Evolutionary conservation across 2,888 invertebrate species (phyloP), one percentile per base, ranked within the genome.

Genomic region (Xestobium rufovillosum): DNA sequence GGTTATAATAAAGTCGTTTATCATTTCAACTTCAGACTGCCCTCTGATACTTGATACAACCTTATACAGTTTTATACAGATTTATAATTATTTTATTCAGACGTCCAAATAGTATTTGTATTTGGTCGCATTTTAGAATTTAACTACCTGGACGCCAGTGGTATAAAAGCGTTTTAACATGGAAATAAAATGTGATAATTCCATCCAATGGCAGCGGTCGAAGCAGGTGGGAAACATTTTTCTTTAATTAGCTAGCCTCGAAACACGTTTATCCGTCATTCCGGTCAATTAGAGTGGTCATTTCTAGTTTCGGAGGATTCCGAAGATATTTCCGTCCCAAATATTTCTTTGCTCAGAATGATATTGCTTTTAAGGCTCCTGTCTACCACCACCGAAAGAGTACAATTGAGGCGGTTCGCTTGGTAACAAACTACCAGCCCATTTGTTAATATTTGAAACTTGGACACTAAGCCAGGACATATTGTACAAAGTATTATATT

Each of bases 1-100:
- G 56, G 59, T 60, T 59, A 64, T 65, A 65, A 65, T 65, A 65
- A 64, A 65, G 65, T 63, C 63, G 63, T 65, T 65, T 63, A 65
- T 65, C 65, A 65, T 64, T 56, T 58, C 59, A 55, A 56, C 54
- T 53, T 52, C 40, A 39, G 52, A 57, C 60, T 57, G 59, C 62
- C 61, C 60, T 53, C 56, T 49, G 61, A 63, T 61, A 61, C 56
- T 52, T 56, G 59, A 61, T 63, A n/a, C 60, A 56, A 43, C 50
- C 56, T 55, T 53, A 50, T 54, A 55, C 54, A 56, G 48, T 55
- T 57, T 56, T 55, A 59, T 57, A 57, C 53, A 56, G 57, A 59
- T 59, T 59, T 56, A 52, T 56, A 53, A 55, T 50, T 53, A 55
- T 56, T 55, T 50, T 50, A 52, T 55, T 56, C 52, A 52, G 54